phyloP scores from a whole-genome alignment of 1,140 invertebrate species.

The Bombus superbus region DNA sequence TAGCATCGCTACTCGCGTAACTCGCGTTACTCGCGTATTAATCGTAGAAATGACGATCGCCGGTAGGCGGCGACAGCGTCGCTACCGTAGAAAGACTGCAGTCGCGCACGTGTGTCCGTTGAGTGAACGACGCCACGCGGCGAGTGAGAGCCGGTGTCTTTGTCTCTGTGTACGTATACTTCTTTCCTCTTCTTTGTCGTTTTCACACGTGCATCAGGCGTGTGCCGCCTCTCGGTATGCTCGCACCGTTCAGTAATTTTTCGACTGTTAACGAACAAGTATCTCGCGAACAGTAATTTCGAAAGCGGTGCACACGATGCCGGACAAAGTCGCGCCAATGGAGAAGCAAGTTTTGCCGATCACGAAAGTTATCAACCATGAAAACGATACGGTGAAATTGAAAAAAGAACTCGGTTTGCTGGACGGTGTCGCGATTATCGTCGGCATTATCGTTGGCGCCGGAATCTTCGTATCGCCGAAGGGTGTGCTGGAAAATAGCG shows the following conservation, averaged over 20 bases:
- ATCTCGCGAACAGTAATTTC: neutral
- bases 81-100: constrained; percentile 7
- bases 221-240: constrained; percentile 25
- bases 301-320: constrained; percentile 29
- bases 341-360: constrained; percentile 46
- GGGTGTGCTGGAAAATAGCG: constrained; percentile 94
- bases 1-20: too few species aligned
- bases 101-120: constrained; percentile 38
- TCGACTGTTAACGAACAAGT: neutral
- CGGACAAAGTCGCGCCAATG: constrained; percentile 63
- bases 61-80: constrained; percentile 29
- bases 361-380: neutral
- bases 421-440: constrained; percentile 93
- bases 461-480: constrained; percentile 98
- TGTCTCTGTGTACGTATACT: neutral
- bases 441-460: constrained; percentile 95
- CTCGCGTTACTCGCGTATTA: neutral
- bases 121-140: constrained; percentile 38
- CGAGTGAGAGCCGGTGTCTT: neutral
- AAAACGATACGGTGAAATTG: constrained; percentile 86
- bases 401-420: constrained; percentile 92
- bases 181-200: constrained; percentile 4
- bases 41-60: neutral
- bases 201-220: constrained; percentile 39
- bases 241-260: constrained; percentile 11